Evolutionary conservation across 2,113 vertebrate genomes (phyloP).

Genomic region (Aix galericulata): DNA sequence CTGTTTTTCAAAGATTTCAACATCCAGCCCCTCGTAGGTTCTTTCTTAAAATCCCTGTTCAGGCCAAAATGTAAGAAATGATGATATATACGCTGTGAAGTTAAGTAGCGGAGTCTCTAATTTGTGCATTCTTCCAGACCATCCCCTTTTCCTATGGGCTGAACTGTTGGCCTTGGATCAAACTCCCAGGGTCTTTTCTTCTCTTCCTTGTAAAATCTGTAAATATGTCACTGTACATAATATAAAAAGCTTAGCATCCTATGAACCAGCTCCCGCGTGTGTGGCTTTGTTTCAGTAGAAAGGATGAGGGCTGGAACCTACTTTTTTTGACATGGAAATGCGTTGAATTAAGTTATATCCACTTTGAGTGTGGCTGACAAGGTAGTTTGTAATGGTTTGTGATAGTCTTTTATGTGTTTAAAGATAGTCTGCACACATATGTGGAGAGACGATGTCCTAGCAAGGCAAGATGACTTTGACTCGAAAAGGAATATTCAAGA

Average conservation of each 20-base stretch:
- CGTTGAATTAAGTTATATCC: neutral
- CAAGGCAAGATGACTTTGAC: neutral
- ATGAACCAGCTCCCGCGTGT: neutral
- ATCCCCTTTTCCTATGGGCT: neutral
- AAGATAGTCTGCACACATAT: neutral
- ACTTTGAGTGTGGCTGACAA: neutral
- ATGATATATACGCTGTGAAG: neutral
- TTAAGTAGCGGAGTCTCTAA: neutral
- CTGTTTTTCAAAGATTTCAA: neutral
- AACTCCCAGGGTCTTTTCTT: constrained; percentile 22
- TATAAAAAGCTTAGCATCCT: constrained; percentile 16
- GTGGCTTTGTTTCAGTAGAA: neutral
- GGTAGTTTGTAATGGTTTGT: neutral
- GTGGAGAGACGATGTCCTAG: neutral
- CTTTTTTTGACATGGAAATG: neutral
- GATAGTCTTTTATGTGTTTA: neutral
- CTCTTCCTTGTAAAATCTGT: constrained; percentile 13
- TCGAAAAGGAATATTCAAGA: neutral
- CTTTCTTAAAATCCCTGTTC: neutral
- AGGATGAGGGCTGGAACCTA: neutral
- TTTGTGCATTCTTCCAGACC: constrained; percentile 27
- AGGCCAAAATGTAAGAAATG: constrained; percentile 1
- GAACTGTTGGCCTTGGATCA: constrained; percentile 34
- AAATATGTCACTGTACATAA: neutral
- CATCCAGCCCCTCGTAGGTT: neutral